Base-by-base conservation (phyloP, 2,888 invertebrate species). In the Zelleria hepariella region DNA sequence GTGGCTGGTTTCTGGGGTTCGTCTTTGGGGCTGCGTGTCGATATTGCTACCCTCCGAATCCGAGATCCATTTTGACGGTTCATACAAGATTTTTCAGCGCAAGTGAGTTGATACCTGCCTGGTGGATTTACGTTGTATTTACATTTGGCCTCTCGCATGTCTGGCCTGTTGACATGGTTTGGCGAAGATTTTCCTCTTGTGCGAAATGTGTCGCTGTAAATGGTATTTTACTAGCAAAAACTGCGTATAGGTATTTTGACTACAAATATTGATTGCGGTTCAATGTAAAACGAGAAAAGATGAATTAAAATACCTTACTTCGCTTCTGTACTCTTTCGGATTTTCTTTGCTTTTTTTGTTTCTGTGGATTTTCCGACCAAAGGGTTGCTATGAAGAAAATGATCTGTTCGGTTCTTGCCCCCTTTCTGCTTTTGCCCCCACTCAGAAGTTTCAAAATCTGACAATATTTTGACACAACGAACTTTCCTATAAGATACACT, bases 71-170 rank as follows among this genome's bases (percentile, higher is more conserved):
- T 67, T 67, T 68, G 68, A 67, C 68, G 71, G 63, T 67, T 57
- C 57, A 63, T 59, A 65, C 65, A 67, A 68, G 64, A 65, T 67
- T 71, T 75, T 78, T 77, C 73, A 75, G 70, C 66, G 61, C 63
- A 68, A 70, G 75, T 75, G 68, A 75, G 75, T 72, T 71, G 57
- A 21, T 51, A 51, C 51, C 51, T 42, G n/a, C 42, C 42, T 51
- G 51, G 51, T 20, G 20, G 20, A 51, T 23, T 10, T 51, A 18
- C 7, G 20, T 23, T 51, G 23, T 51, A 42, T 42, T 42, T 42
- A 42, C 32, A 42, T 42, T 42, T 42, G 32, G 32, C 32, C 15
- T 42, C 32, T n/a, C 4, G 32, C 15, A 10, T 15, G 15, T 15
- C 4, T 4, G 15, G 15, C 10, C 32, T 42, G 10, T 10, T 42